Evolutionary conservation across 2,113 vertebrate species (phyloP), one percentile per base, ranked within the genome.

Genomic region (Brachyistius frenatus): DNA sequence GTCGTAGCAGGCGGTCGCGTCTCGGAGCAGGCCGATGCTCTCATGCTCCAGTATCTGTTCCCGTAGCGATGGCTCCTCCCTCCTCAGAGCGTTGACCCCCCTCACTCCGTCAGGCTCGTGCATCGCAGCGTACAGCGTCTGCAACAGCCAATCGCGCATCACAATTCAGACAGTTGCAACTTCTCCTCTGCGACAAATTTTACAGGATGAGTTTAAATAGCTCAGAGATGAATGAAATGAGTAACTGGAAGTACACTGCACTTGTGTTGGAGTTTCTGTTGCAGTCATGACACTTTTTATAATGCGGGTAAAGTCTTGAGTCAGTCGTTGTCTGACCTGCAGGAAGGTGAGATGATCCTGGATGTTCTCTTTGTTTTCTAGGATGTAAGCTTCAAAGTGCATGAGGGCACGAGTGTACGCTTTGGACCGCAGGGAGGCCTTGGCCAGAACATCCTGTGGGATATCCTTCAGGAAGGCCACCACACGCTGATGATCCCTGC

Each of bases 41-140:
- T 99, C 98, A 2, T 99, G 98, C 67, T 99, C 98, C 55, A 99
- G 95, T 68, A 99, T 99, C 90, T 99, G 98, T 61, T 99, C 98
- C 75, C 96, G 95, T 10, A 99, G 94, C 7, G 97, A 97, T 0
- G 97, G 96, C 71, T 98, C 98, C 73, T 97, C 97, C 85, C 96
- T 97, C 76, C 98, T 94, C 89, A 99, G 94, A 56, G 97, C 96
- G 0, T 97, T 99, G 16, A 99, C 97, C 1, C 98, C 98, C 23
- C 96, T 96, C 57, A 99, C 97, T 9, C 98, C 98, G 77, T 99
- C 98, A 0, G 98, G 97, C 84, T 99, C 98, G 1, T 99, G 97
- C 97, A 99, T 98, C 16, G 97, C 98, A 52, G 96, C 97, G 39
- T 99, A 99, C 75, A 99, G 68, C 69, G 89, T 94, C 95, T 95